Conservation (phyloP, 1,140 invertebrate genomes). For the Trachelipus rathkii region DNA sequence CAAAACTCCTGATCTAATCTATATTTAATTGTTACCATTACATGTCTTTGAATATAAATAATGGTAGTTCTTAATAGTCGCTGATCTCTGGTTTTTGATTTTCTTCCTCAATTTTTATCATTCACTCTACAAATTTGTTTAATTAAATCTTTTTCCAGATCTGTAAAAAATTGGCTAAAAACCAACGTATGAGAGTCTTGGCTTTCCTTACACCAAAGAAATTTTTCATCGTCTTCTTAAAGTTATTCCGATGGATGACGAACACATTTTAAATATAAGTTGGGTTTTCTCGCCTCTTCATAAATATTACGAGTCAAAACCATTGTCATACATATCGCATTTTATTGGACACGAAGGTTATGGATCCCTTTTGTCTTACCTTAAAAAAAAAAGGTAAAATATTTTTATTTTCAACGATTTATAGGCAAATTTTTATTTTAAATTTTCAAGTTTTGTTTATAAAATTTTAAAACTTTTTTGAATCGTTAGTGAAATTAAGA, state of each 20-base stretch:
- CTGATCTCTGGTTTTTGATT: too few species aligned
- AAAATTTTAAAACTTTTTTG: too few species aligned
- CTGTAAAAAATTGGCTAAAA: background rate
- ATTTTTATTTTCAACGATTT: too few species aligned
- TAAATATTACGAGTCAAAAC: slow-evolving; percentile 25
- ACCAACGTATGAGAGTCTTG: background rate
- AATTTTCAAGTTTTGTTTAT: too few species aligned
- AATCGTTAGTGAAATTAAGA: too few species aligned
- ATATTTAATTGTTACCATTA: too few species aligned
- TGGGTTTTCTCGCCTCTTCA: background rate
- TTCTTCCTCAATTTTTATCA: too few species aligned
- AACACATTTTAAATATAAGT: background rate
- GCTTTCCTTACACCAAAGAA: background rate
- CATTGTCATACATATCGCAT: slow-evolving; percentile 39
- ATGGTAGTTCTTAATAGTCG: too few species aligned
- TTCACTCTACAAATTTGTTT: too few species aligned
- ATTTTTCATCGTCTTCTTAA: background rate
- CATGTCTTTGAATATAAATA: too few species aligned
- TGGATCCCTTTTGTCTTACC: slow-evolving; percentile 81
- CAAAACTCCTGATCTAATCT: too few species aligned
- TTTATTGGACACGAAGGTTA: slow-evolving; percentile 92
- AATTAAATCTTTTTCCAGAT: background rate
- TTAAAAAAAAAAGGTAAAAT: slow-evolving; percentile 62
- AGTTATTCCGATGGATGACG: background rate
- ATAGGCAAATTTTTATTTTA: too few species aligned